Percentiles rank a stretch among this genome's conserved stretches.
phyloP scores from a whole-genome alignment of 2,888 invertebrate genomes.

The Heliconius charithonia region DNA sequence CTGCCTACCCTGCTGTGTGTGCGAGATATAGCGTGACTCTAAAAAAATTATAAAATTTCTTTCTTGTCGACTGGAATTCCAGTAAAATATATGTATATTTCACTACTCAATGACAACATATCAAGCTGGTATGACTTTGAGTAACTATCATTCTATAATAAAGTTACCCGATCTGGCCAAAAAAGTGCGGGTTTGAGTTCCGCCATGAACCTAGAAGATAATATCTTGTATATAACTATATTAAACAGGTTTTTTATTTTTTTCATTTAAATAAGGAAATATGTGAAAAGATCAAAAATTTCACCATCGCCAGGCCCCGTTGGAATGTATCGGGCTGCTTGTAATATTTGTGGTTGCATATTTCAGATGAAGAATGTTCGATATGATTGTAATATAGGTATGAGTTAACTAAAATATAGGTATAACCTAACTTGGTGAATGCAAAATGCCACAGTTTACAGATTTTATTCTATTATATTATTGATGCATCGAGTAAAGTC shows the following conservation, averaged over 20 bases:
- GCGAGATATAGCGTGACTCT: too few species aligned
- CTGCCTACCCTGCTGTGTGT: too few species aligned
- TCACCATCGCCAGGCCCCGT: too few species aligned
- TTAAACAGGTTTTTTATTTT: not conserved
- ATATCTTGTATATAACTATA: too few species aligned
- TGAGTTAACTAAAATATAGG: not conserved
- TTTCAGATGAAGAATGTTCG: not conserved
- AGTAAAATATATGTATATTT: too few species aligned
- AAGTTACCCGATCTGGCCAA: not conserved
- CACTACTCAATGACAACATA: too few species aligned
- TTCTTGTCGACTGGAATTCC: too few species aligned
- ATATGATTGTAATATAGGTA: not conserved
- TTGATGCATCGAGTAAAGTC: too few species aligned
- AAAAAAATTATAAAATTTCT: too few species aligned
- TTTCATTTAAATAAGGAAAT: not conserved
- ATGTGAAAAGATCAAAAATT: not conserved
- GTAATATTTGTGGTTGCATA: slow-evolving; percentile 2
- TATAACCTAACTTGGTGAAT: not conserved
- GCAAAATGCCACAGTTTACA: not conserved
- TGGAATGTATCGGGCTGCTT: not conserved
- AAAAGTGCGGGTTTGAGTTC: not conserved
- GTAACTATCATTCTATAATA: not conserved
- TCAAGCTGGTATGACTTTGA: too few species aligned
- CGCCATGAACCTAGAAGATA: not conserved
- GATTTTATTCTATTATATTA: too few species aligned